phyloP scores from a whole-genome alignment of 2,888 invertebrate genomes.

The Drosophila merina region DNA sequence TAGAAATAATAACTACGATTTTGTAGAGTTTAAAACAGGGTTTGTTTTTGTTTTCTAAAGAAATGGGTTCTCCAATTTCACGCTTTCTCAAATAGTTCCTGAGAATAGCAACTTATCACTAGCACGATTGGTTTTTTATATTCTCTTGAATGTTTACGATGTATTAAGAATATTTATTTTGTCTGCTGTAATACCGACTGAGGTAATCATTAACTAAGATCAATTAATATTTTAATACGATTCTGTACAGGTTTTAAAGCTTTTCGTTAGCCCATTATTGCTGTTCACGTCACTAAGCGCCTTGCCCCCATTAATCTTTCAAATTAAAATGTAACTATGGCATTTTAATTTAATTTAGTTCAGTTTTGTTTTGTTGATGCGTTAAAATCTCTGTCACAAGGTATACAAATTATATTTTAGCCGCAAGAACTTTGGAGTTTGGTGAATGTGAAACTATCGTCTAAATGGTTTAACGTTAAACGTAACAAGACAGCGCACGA shows the following conservation, averaged over 20 bases:
- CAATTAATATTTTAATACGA: neutral
- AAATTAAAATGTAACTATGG: neutral
- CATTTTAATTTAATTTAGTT: neutral
- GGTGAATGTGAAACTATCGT: slow-evolving; percentile 45
- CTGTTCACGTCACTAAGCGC: too few relatives aligned
- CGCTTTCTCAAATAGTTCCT: too few relatives aligned
- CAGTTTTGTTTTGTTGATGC: neutral
- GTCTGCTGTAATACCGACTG: neutral
- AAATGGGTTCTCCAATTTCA: neutral
- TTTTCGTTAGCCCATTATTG: neutral
- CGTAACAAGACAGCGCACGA: slow-evolving; percentile 49
- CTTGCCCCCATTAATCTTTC: neutral
- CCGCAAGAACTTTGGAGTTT: slow-evolving; percentile 41
- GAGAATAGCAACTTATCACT: too few relatives aligned
- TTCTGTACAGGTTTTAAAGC: too few relatives aligned
- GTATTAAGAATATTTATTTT: neutral
- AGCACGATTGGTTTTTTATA: neutral
- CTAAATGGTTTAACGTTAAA: slow-evolving; percentile 56
- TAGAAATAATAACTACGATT: slow-evolving; percentile 19
- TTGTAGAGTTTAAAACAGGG: neutral
- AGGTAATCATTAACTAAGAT: neutral
- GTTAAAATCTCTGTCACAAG: neutral
- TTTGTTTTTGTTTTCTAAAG: neutral
- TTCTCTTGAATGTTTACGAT: neutral
- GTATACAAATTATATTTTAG: slow-evolving; percentile 60